Evolutionary conservation across 2,888 invertebrate genomes (phyloP), one percentile per base, ranked within the genome.

Genomic region (Bombylius discolor): DNA sequence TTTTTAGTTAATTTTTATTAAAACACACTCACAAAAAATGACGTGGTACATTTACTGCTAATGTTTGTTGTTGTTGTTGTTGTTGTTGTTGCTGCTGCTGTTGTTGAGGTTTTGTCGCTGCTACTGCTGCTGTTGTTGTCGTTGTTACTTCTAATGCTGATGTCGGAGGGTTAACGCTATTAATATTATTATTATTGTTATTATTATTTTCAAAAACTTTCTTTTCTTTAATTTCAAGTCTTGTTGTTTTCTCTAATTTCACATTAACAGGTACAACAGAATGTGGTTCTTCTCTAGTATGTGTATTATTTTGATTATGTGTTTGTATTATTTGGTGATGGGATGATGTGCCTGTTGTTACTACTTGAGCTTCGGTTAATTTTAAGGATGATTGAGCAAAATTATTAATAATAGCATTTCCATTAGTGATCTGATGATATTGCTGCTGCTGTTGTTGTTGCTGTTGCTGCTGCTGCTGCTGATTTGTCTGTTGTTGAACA

Each of bases 1-100:
- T 59, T 57, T 53, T 61, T 42, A 11, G 4, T 14, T 55, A 33
- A 45, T 23, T 56, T 53, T 61, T 72, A 62, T 59, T 72, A 63
- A 62, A 73, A 73, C 74, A 73, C 72, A 74, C 74, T 74, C 73
- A 74, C 74, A 74, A 74, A 71, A 72, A 72, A 69, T 73, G 72
- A 63, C 71, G 72, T 64, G 72, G 71, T 60, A 70, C 67, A 67
- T 9, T 52, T 1, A 59, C 47, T 6, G 57, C 39, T 5, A 49
- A 48, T 58, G 45, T 59, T 56, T 6, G 56, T 23, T 7, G 59
- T 39, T 64, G 65, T 4, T 57, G 58, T 8, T 62, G 61, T 9
- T 58, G 61, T 1, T 55, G 52, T 46, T 60, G 59, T 39, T 61
- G 5, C 13, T 61, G 64, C 47, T 64, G 65, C 13, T 61, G 64